Evolutionary conservation across 2,888 invertebrate species (phyloP).

Genomic region (Heteromyza rotundicornis): DNA sequence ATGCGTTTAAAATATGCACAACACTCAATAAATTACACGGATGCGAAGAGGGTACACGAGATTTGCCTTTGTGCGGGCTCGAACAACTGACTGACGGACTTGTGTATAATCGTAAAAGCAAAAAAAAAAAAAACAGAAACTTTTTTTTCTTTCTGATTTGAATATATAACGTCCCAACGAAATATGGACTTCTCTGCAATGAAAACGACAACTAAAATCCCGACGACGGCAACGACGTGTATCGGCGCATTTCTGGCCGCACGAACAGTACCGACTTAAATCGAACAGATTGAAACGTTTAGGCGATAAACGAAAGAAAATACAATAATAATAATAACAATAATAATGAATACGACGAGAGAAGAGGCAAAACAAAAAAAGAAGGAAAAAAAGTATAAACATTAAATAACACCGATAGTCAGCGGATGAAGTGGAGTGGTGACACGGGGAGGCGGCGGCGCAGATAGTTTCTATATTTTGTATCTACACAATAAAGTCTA

Average conservation of each 20-base stretch:
- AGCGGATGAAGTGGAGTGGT: not conserved
- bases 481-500: not conserved
- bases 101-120: not conserved
- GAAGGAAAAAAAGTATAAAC: not conserved
- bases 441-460: not conserved
- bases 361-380: conserved; percentile 7
- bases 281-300: conserved; percentile 23
- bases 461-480: conserved; percentile 3
- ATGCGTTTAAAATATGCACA: too few species aligned
- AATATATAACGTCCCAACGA: not conserved
- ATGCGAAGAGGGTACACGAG: too few species aligned
- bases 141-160: not conserved
- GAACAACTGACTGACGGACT: not conserved
- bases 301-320: conserved; percentile 22
- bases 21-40: too few species aligned
- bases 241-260: not conserved
- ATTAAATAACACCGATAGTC: not conserved
- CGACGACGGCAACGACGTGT: not conserved
- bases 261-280: not conserved
- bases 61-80: too few species aligned
- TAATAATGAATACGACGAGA: not conserved
- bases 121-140: too few species aligned
- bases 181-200: not conserved
- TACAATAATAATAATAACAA: conserved; percentile 15
- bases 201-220: not conserved